Conservation (phyloP, 2,888 invertebrate genomes). For the Napeogenes inachia region DNA sequence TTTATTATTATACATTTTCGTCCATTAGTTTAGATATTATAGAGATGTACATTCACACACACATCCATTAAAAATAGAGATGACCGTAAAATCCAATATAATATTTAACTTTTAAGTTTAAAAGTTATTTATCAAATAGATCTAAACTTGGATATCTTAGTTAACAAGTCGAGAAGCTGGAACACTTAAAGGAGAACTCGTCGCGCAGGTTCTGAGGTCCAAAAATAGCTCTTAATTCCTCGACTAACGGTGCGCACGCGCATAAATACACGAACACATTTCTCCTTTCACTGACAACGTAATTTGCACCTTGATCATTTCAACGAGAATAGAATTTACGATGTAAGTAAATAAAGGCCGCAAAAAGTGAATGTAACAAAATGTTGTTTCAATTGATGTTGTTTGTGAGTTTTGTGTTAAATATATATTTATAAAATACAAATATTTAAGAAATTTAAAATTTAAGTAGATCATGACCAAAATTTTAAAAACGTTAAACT, state of each 20-base stretch:
- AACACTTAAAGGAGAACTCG: slow-evolving; percentile 40
- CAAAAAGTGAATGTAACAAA: slow-evolving; percentile 18
- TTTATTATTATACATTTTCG: too few relatives aligned
- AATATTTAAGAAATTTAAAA: too few relatives aligned
- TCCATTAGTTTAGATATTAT: too few relatives aligned
- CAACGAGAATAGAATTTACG: slow-evolving; percentile 33
- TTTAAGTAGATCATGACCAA: too few relatives aligned
- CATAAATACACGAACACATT: slow-evolving; percentile 55
- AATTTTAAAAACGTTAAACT: too few relatives aligned
- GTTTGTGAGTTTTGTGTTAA: too few relatives aligned
- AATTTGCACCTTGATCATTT: slow-evolving; percentile 46
- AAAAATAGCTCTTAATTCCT: slow-evolving; percentile 56
- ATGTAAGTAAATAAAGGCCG: slow-evolving; percentile 14
- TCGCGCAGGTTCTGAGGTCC: slow-evolving; percentile 54
- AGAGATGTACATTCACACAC: neutral
- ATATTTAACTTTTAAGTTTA: slow-evolving; percentile 11
- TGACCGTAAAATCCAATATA: too few relatives aligned
- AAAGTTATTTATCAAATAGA: slow-evolving; percentile 25
- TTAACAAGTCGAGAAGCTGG: slow-evolving; percentile 41
- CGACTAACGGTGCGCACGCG: slow-evolving; percentile 57
- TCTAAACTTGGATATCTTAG: slow-evolving; percentile 45
- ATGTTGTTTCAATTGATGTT: too few relatives aligned
- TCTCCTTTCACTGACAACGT: slow-evolving; percentile 59
- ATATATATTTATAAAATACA: too few relatives aligned
- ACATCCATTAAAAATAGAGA: neutral